Evolutionary conservation across 2,888 invertebrate genomes (phyloP).

Genomic region (Entomobrya multifasciata): DNA sequence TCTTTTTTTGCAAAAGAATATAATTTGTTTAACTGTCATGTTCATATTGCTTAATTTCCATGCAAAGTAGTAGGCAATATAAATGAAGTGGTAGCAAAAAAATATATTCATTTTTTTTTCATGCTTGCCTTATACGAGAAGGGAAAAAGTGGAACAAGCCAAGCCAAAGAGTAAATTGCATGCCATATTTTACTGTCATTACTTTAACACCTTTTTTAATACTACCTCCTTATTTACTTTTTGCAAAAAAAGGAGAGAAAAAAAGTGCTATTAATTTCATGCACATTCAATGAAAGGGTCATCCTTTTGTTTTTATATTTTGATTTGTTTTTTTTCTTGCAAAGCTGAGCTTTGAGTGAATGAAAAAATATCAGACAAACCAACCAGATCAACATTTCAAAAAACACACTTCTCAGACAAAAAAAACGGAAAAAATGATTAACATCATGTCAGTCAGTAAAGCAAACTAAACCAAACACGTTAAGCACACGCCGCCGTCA

Average conservation of each 20-base stretch:
- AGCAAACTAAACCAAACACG: neutral
- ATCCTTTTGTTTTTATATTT: neutral
- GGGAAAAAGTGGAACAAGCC: slow-evolving; percentile 27
- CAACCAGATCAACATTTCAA: neutral
- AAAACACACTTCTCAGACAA: neutral
- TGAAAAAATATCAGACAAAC: no score
- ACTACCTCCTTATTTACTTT: slow-evolving; percentile 7
- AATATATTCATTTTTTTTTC: no score
- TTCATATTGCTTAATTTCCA: slow-evolving; percentile 56
- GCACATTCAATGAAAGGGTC: slow-evolving; percentile 4
- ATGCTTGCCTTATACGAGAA: slow-evolving; percentile 19
- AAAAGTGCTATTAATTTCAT: slow-evolving; percentile 55
- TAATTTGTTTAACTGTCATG: slow-evolving; percentile 61
- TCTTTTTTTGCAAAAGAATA: slow-evolving; percentile 15
- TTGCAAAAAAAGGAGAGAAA: slow-evolving; percentile 49
- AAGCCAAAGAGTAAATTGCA: slow-evolving; percentile 9
- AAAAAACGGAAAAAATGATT: slow-evolving; percentile 26
- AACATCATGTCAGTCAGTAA: neutral
- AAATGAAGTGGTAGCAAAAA: slow-evolving; percentile 26
- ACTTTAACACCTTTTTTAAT: slow-evolving; percentile 7
- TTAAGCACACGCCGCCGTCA: neutral
- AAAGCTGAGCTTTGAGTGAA: no score
- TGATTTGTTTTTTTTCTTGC: neutral
- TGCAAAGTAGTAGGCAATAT: slow-evolving; percentile 16
- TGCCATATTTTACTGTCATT: slow-evolving; percentile 15